phyloP scores from a whole-genome alignment of 2,113 vertebrate species.

The Edolisoma coerulescens region DNA sequence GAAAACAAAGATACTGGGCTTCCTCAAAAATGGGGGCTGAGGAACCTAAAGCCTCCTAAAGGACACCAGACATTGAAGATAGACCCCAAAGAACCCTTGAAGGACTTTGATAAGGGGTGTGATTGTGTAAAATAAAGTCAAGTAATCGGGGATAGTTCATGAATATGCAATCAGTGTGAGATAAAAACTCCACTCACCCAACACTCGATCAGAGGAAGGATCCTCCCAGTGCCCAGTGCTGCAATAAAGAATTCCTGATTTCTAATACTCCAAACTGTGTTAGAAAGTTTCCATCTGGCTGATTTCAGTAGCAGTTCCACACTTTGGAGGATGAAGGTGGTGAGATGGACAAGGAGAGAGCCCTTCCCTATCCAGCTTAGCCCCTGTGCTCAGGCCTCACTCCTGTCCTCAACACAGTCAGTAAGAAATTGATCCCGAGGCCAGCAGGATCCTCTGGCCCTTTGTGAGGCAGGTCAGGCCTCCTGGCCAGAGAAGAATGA shows the following conservation, averaged over 20 bases:
- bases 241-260: background rate
- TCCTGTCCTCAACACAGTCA: background rate
- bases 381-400: rapidly evolving
- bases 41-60: background rate
- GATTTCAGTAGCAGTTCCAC: rapidly evolving
- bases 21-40: background rate
- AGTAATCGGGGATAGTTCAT: background rate
- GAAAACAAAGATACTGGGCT: background rate
- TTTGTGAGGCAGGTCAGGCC: rapidly evolving
- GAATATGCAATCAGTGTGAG: background rate
- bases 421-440: rapidly evolving
- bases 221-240: background rate
- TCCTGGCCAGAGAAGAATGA: background rate
- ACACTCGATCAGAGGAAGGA: background rate
- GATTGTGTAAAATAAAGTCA: background rate
- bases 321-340: rapidly evolving
- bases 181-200: background rate
- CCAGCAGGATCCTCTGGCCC: background rate
- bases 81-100: background rate
- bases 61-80: background rate
- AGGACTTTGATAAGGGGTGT: background rate
- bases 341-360: background rate
- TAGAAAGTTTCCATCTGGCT: background rate
- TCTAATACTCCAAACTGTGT: background rate
- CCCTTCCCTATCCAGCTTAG: background rate